Evolutionary conservation across 1,140 invertebrate species (phyloP).

Genomic region (Cepaea nemoralis): DNA sequence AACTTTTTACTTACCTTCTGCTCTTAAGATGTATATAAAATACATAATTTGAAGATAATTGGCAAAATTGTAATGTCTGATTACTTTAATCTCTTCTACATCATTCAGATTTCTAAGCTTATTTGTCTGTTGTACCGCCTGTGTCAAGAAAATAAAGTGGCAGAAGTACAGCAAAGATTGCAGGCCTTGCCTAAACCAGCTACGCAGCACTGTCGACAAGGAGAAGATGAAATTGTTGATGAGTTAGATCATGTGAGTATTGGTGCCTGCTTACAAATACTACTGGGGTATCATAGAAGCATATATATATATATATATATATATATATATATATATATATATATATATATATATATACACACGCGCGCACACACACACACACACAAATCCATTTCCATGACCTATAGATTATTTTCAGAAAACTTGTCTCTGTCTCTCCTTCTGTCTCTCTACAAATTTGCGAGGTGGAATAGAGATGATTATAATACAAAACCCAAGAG

Average conservation of each 20-base stretch:
- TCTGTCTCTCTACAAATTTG: too few relatives aligned
- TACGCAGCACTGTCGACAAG: background rate
- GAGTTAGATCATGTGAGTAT: background rate
- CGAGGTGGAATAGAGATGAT: too few relatives aligned
- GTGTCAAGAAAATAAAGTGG: conserved; percentile 35
- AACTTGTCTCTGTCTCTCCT: background rate
- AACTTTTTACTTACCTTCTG: background rate
- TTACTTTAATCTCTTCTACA: too few relatives aligned
- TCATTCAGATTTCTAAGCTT: conserved; percentile 22
- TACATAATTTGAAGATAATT: too few relatives aligned
- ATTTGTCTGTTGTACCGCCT: conserved; percentile 32
- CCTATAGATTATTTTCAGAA: too few relatives aligned
- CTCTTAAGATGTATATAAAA: background rate
- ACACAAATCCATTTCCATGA: background rate
- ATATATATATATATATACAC: background rate
- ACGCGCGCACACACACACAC: background rate
- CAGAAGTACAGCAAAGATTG: background rate
- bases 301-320: background rate
- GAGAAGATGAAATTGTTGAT: conserved; percentile 4
- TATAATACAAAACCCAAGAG: too few relatives aligned
- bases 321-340: background rate
- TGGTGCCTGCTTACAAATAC: background rate
- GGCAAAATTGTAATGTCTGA: too few relatives aligned
- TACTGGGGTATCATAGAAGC: background rate
- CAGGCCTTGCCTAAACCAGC: conserved; percentile 16